Percentiles rank a stretch among this genome's conserved stretches.
Evolutionary conservation across 2,888 invertebrate species (phyloP).

Genomic region (Yponomeuta sedellus): DNA sequence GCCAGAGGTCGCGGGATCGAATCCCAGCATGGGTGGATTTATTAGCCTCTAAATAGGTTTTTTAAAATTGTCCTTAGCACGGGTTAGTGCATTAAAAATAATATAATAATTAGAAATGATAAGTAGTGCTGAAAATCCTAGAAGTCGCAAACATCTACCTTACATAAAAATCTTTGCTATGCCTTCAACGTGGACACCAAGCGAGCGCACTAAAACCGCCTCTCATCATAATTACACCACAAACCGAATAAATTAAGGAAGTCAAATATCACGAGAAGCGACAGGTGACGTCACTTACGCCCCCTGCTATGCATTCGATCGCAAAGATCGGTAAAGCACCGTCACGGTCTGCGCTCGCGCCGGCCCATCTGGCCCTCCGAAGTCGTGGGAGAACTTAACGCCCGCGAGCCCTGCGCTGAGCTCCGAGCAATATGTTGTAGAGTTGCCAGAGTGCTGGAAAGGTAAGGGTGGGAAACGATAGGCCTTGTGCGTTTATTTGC

Average conservation of each 20-base stretch:
- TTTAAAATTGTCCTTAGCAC: no score
- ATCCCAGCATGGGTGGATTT: no score
- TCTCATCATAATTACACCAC: not conserved
- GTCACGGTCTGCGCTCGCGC: constrained; percentile 61
- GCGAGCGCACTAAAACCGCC: not conserved
- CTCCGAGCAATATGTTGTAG: constrained; percentile 22
- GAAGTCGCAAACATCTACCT: no score
- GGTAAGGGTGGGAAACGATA: not conserved
- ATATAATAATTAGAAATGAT: no score
- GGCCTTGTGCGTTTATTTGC: not conserved
- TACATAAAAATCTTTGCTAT: not conserved
- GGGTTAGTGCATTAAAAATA: no score
- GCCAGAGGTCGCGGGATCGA: no score
- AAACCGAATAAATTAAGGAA: constrained; percentile 3
- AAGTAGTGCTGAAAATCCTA: no score
- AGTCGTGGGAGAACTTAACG: constrained; percentile 75
- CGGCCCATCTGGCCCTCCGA: constrained; percentile 50
- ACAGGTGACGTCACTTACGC: constrained; percentile 5
- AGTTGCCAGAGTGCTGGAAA: not conserved
- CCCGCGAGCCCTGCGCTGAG: constrained; percentile 28
- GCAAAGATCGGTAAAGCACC: constrained; percentile 69
- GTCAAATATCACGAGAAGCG: constrained; percentile 6
- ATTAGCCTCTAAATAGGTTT: no score
- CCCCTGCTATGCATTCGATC: not conserved
- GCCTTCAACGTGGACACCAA: not conserved